A percentile compares a stretch with the other conserved stretches of the same genome.
Evolutionary conservation across 2,113 vertebrate species (phyloP).

Genomic region (Python bivittatus): DNA sequence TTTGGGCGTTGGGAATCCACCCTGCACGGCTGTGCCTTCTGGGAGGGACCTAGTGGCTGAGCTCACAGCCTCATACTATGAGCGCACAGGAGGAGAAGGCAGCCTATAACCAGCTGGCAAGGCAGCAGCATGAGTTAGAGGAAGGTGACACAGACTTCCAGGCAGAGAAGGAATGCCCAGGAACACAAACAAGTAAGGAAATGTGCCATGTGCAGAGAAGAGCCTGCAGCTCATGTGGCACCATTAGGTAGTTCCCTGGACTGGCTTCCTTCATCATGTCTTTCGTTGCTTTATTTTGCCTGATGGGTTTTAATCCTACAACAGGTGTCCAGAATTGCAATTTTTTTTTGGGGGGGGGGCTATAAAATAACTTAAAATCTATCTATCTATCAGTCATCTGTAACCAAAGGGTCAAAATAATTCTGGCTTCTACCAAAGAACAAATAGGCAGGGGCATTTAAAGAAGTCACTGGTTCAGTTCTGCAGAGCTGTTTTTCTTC

Average conservation of each 20-base stretch:
- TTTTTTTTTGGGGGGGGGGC: not conserved
- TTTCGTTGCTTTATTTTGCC: not conserved
- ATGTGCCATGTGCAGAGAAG: not conserved
- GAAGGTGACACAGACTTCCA: conserved; percentile 15
- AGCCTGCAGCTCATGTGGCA: not conserved
- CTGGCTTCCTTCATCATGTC: not conserved
- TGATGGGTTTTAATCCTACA: not conserved
- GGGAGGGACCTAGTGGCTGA: conserved; percentile 16
- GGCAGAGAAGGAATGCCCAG: not conserved
- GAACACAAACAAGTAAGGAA: not conserved
- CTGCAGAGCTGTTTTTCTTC: not conserved
- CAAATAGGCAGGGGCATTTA: not conserved
- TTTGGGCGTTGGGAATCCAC: conserved; percentile 1
- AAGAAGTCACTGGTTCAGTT: not conserved
- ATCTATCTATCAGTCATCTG: not conserved
- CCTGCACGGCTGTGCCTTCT: not conserved
- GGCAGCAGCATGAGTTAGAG: not conserved
- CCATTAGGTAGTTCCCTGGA: not conserved
- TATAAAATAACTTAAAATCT: not conserved
- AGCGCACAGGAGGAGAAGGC: not conserved
- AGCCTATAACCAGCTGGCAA: not conserved
- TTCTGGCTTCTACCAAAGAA: not conserved
- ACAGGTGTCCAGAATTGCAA: not conserved
- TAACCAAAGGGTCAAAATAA: not conserved
- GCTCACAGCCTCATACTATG: not conserved